Base-by-base conservation (phyloP, 1,140 invertebrate genomes). In the Radopholus similis region DNA sequence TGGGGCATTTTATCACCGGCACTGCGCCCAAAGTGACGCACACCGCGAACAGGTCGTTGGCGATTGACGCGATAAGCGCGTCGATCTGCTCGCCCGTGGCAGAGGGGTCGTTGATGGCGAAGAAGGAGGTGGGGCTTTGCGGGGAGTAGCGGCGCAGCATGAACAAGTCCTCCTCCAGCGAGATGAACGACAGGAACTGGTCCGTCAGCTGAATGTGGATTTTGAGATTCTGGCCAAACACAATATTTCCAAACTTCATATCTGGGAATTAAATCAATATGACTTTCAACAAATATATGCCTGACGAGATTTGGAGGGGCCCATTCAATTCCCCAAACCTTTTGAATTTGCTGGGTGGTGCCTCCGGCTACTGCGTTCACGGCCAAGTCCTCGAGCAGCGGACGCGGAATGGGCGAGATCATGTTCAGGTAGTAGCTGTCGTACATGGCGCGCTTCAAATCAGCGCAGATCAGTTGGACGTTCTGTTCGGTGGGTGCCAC, bases 101-200 rank as follows among this genome's bases (percentile, higher is more conserved):
- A 80, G 95, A 91, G 8, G 91, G 92, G 80, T 89, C 88, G 84
- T 98, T 97, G 42, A 99, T 90, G 15, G 92, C 90, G 91, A 77
- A 71, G 44, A 74, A 81, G 34, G 75, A 77, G 49, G 71, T 70
- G 11, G 59, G 51, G 21, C 58, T 72, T 13, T 56, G 55, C n/a
- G 72, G 40, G 18, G 60, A 55, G 65, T 77, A 78, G 23, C 76
- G 63, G 34, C 68, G 28, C 63, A 98, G 85, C 67, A 93, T 89
- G 85, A 97, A 99, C 83, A 99, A 87, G 83, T 98, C 93, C 85
- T 98, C 93, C 87, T 99, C 96, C 60, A 99, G 85, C 34, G 91
- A 91, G 76, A 99, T 97, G 82, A 98, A 99, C 86, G 97, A 97
- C 35, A 97, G 86, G 87, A 97, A 97, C 83, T 98, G 95, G 84